Evolutionary conservation across 1,140 invertebrate genomes (phyloP), one percentile per base, ranked within the genome.

Genomic region (Cotesia chilonis): DNA sequence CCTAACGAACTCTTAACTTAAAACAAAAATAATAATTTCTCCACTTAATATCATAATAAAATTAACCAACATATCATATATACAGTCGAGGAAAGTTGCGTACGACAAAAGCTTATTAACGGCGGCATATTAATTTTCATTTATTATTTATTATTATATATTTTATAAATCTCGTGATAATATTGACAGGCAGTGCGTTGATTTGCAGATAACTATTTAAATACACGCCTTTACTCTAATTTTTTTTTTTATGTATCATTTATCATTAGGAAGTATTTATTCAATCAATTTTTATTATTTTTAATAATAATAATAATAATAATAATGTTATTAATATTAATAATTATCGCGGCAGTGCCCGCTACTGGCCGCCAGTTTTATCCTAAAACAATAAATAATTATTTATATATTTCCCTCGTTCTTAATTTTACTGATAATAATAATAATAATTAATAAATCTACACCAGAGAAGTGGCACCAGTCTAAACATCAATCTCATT

Each of bases 331-430:
- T 70, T 38, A 74, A 75, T 66, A 66, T 81, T 74, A 67, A 28
- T 28, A 28, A 28, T 81, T 80, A 77, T 77, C 74, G 78, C 77
- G 78, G 76, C 79, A 83, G 81, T 82, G 77, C 77, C 80, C 79
- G 79, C 80, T 83, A 83, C 81, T 82, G 81, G 79, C 79, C 82
- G 82, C 79, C 74, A 37, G 61, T 64, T 54, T 71, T 68, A 67
- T 67, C 51, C 55, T 35, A 47, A 83, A 84, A 85, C 80, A 86
- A 87, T 85, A 86, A 87, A 86, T 87, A 86, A 85, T 84, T 84
- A 81, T 83, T 84, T 82, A 83, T 84, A 84, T 81, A 79, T 83
- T 76, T 77, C 80, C 80, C 76, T 71, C 57, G 38, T 41, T 69
- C 14, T 55, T 55, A 55, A 61, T 54, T 17, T 47, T 7, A 47